A percentile compares a stretch with the other conserved stretches of the same genome.
Conservation (phyloP, 2,888 invertebrate genomes). For the Beris chalybata region DNA sequence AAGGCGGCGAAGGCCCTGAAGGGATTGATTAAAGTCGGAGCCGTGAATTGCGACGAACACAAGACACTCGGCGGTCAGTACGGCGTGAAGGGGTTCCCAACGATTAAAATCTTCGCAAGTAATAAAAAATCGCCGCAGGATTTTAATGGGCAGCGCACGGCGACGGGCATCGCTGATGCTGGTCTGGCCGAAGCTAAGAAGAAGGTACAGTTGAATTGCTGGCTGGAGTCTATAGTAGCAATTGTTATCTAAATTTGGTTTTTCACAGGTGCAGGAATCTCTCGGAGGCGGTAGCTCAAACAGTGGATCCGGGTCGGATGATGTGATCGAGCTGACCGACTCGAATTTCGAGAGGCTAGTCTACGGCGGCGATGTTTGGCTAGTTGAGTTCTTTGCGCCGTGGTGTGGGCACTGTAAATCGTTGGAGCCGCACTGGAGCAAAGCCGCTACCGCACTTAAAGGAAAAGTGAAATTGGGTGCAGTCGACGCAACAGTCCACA, state of each 20-base stretch:
- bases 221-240: not conserved
- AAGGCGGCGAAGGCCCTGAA: slow-evolving; percentile 92
- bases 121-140: slow-evolving; percentile 83
- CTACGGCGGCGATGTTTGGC: slow-evolving; percentile 83
- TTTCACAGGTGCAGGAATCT: slow-evolving; percentile 33
- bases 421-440: slow-evolving; percentile 94
- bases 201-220: slow-evolving; percentile 59
- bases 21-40: slow-evolving; percentile 93
- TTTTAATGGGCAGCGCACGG: slow-evolving; percentile 82
- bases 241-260: not conserved
- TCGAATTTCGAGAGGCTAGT: slow-evolving; percentile 93
- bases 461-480: slow-evolving; percentile 98
- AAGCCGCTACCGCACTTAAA: slow-evolving; percentile 91
- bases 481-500: slow-evolving; percentile 92
- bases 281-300: slow-evolving; percentile 34
- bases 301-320: slow-evolving; percentile 38
- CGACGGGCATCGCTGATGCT: slow-evolving; percentile 82
- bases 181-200: slow-evolving; percentile 75
- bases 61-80: slow-evolving; percentile 77
- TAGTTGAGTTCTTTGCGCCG: slow-evolving; percentile 97
- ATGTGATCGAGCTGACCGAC: slow-evolving; percentile 92
- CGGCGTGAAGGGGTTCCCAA: slow-evolving; percentile 90
- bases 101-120: slow-evolving; percentile 89
- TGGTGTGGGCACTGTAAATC: slow-evolving; percentile 98
- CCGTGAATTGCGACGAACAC: slow-evolving; percentile 90